Evolutionary conservation across 2,888 invertebrate species (phyloP), one percentile per base, ranked within the genome.

Genomic region (Drosophila paramelanica): DNA sequence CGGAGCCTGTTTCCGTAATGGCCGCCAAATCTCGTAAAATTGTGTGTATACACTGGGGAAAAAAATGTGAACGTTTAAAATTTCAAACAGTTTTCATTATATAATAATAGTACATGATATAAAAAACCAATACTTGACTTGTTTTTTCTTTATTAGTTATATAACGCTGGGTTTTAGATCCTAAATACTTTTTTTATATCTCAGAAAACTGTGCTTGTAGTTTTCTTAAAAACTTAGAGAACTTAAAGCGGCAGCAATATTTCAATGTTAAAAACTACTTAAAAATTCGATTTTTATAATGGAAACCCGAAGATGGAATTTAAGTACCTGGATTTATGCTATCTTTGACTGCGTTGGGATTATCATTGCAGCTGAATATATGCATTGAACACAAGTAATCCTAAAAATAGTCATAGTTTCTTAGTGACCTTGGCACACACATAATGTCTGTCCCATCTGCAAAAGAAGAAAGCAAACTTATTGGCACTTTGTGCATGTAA

Each of bases 1-100:
- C 68, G 83, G 83, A 75, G 86, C 64, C 43, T 67, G 67, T 67
- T 69, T 77, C 49, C 67, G 77, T 79, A 73, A 83, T 83, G 83
- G 83, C 83, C 47, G 86, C 68, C 66, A 51, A 27, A 23, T 3
- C 25, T 42, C 45, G 49, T 75, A 46, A 31, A 73, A 58, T 13
- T 20, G 1, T 31, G 14, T 17, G 17, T 11, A 5, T 36, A 42
- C 70, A 68, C 64, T 3, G 36, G 33, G 14, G 66, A 73, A 62
- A 49, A 25, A 6, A 36, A 36, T 36, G 0, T 36, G 36, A 13
- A 13, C 1, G 36, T 11, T 5, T 13, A 13, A 13, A 33, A 13
- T 13, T 11, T 33, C 33, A 33, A 33, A 10, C 3, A 10, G 11
- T 36, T 2, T 5, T 1, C 13, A 36, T 13, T 36, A 13, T 36